phyloP scores from a whole-genome alignment of 2,797 vertebrate species.

The Gymnoscopelus braueri region DNA sequence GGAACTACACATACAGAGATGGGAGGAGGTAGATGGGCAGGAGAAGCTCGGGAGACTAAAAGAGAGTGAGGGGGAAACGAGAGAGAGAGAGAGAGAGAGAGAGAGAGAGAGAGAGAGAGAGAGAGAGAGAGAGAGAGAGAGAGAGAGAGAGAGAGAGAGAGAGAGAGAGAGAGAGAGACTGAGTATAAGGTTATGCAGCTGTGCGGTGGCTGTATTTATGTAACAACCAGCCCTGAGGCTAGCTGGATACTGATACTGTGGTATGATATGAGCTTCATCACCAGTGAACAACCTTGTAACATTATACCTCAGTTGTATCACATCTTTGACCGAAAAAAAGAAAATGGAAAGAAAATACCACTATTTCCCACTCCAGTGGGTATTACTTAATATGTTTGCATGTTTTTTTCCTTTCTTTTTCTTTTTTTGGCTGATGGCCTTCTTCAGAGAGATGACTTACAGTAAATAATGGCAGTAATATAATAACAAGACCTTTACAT shows the following conservation, averaged over 20 bases:
- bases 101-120: neutral
- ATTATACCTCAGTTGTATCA: too few species aligned
- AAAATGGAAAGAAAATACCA: too few species aligned
- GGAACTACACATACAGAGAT: conserved; percentile 1
- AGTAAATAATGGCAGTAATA: too few species aligned
- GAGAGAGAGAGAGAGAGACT: neutral
- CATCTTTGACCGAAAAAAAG: too few species aligned
- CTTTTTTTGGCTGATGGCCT: too few species aligned
- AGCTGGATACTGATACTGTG: conserved; percentile 23
- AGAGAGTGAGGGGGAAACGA: neutral
- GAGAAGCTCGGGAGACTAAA: neutral
- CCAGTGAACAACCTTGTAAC: too few species aligned
- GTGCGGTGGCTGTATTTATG: conserved; percentile 33
- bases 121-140: conserved; percentile 3
- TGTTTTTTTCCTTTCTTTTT: too few species aligned
- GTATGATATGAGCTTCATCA: too few species aligned
- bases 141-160: neutral
- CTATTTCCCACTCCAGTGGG: too few species aligned
- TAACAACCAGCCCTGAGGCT: conserved; percentile 34
- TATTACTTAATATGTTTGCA: too few species aligned
- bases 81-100: neutral
- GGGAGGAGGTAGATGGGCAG: neutral
- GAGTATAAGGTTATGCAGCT: neutral
- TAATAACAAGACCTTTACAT: too few species aligned
- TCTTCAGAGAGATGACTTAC: too few species aligned